These are phyloP conservation scores for Nymphicus hollandicus DNA, from an alignment of 2,113 vertebrate genomes.

Conservation along the genomic window DNA sequence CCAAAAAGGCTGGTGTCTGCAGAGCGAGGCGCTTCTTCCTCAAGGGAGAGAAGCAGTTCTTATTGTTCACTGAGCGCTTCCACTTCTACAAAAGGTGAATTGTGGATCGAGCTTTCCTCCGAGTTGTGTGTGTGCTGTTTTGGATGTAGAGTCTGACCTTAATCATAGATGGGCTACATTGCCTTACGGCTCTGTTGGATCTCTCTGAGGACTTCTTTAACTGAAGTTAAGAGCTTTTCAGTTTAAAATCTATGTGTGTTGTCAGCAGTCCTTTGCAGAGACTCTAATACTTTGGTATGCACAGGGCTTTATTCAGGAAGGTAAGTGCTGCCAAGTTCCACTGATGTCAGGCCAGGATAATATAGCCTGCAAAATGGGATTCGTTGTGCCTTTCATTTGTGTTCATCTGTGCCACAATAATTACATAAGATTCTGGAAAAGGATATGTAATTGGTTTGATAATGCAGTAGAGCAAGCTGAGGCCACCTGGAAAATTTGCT, in stretches of 20 bases:
- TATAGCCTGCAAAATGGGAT: background rate
- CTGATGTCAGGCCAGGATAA: background rate
- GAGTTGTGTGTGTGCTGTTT: background rate
- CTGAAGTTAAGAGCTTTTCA: background rate
- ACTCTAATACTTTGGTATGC: background rate
- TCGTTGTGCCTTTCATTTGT: background rate
- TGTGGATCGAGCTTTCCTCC: background rate
- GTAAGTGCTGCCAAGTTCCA: background rate
- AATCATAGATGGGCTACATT: background rate
- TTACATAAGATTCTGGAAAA: background rate
- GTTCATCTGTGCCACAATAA: background rate
- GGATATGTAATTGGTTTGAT: background rate
- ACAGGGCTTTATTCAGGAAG: background rate
- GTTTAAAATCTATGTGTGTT: background rate
- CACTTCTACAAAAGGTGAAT: slow-evolving; percentile 96
- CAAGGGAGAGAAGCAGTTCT: slow-evolving; percentile 87
- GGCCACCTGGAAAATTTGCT: background rate
- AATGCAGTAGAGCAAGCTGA: background rate
- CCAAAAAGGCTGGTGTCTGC: slow-evolving; percentile 79
- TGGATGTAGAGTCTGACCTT: background rate
- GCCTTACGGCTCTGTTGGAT: background rate
- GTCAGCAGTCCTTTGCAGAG: background rate
- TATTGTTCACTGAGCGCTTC: slow-evolving; percentile 94
- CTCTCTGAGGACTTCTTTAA: background rate
- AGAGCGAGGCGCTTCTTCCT: slow-evolving; percentile 87